Conservation (phyloP, 2,888 invertebrate genomes). For the Steromphala cineraria region DNA sequence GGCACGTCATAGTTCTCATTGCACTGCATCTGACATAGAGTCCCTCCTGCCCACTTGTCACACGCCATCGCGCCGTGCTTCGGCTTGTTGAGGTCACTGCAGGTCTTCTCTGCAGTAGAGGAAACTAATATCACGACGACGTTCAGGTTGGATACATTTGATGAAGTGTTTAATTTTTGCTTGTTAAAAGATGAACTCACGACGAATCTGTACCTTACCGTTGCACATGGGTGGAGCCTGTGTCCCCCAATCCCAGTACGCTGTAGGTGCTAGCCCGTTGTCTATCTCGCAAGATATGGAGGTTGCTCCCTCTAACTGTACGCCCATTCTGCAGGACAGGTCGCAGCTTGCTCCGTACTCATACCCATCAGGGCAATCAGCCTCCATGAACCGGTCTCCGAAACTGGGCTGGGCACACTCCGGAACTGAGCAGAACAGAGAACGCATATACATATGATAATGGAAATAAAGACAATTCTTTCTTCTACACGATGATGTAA, state of each 20-base stretch:
- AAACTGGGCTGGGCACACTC: not conserved
- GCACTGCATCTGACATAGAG: constrained; percentile 6
- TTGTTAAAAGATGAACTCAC: no score
- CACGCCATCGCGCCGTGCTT: not conserved
- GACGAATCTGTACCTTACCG: not conserved
- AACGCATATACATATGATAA: no score
- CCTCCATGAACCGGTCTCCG: not conserved
- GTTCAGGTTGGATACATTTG: no score
- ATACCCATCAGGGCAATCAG: not conserved
- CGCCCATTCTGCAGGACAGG: constrained; percentile 1
- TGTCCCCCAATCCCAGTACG: not conserved
- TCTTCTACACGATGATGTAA: no score
- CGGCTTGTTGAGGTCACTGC: not conserved
- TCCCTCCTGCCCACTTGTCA: constrained; percentile 1
- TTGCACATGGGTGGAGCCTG: not conserved
- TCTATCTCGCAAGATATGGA: not conserved
- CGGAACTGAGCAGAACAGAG: not conserved
- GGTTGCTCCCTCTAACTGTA: constrained; percentile 12
- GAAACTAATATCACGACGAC: no score
- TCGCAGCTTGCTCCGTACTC: constrained; percentile 2
- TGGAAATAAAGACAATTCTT: no score
- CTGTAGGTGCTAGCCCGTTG: not conserved
- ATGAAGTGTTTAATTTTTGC: no score
- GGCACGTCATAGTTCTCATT: constrained; percentile 19
- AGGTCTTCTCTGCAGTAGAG: not conserved